A percentile compares a stretch with the other conserved stretches of the same genome.
phyloP scores from a whole-genome alignment of 92 coral and sea anemone genomes.

The Hydrozoanthus gracilis region DNA sequence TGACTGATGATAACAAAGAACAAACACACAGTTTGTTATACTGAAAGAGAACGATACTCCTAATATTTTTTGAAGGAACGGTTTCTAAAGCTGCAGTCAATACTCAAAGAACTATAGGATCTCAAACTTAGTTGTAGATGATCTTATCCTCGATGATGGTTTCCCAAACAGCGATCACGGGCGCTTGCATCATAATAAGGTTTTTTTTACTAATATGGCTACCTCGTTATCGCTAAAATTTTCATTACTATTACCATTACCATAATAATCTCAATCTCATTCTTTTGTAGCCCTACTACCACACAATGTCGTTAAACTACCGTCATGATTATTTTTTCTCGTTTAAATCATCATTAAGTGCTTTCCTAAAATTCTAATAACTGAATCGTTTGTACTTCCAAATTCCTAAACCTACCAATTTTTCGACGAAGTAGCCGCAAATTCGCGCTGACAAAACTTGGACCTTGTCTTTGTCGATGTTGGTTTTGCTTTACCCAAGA shows the following conservation, averaged over 20 bases:
- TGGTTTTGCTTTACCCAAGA: constrained; percentile 46
- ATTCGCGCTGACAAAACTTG: constrained; percentile 40
- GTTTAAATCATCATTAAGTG: neutral
- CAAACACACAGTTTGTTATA: neutral
- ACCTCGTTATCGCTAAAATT: no score
- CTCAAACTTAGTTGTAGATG: no score
- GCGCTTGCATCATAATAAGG: no score
- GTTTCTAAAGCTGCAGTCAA: no score
- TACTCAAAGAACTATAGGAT: no score
- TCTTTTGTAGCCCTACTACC: no score
- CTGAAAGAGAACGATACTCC: neutral
- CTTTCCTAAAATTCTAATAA: neutral
- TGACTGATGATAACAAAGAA: constrained; percentile 17
- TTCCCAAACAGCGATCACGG: neutral
- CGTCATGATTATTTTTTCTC: no score
- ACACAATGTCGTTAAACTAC: no score
- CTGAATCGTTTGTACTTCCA: neutral
- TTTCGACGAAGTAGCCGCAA: constrained; percentile 12
- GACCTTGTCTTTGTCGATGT: constrained; percentile 24
- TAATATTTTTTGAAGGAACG: neutral
- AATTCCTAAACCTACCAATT: neutral
- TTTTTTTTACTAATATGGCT: no score
- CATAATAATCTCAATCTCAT: no score
- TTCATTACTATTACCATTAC: no score
- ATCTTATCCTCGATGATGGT: neutral